phyloP scores from a whole-genome alignment of 2,797 vertebrate genomes.

The Pogoniulus pusillus region DNA sequence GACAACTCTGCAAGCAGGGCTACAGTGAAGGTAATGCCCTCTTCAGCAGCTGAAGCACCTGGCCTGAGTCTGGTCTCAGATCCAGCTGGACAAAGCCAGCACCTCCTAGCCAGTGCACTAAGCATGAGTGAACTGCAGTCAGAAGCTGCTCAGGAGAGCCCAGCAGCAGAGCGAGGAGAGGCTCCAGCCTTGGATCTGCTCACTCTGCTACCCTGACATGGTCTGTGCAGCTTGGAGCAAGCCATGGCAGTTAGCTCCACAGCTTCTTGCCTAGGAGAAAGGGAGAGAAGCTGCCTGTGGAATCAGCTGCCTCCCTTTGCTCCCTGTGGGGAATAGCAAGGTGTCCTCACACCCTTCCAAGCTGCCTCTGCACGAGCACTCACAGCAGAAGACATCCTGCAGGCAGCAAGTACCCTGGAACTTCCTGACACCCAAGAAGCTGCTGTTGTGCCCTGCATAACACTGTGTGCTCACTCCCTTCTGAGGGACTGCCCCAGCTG shows the following conservation, averaged over 20 bases:
- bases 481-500: background rate
- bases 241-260: background rate
- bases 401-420: background rate
- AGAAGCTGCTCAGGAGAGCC: background rate
- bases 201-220: background rate
- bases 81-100: background rate
- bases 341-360: background rate
- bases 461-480: background rate
- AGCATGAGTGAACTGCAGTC: background rate
- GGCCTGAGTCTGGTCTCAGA: background rate
- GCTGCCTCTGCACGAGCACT: background rate
- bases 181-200: background rate
- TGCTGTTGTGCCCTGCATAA: background rate
- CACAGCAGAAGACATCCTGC: background rate
- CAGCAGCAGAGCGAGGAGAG: background rate
- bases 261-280: background rate
- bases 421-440: background rate
- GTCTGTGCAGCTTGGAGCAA: background rate
- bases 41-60: background rate
- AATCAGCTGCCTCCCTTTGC: background rate
- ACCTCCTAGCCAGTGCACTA: background rate
- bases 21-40: background rate
- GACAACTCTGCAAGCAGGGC: background rate
- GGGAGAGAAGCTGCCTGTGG: background rate
- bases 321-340: background rate